phyloP scores from a whole-genome alignment of 30 jellyfish, hydroid and myxozoan species.

The Aurelia coerulea region DNA sequence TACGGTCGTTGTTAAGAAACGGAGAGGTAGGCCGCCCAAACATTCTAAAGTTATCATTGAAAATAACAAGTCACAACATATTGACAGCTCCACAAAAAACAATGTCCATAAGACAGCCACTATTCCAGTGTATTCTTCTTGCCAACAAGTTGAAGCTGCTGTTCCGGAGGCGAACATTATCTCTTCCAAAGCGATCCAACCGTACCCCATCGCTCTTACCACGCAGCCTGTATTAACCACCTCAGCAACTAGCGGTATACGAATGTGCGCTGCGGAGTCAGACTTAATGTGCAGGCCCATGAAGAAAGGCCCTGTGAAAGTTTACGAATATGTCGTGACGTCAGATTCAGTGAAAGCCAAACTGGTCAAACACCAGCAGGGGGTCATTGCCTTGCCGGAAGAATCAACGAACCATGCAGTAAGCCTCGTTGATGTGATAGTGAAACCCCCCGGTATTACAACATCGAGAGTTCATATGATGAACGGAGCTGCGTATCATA shows the following conservation, averaged over 20 bases:
- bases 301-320: slow-evolving; percentile 34
- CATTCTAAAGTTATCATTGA: slow-evolving; percentile 15
- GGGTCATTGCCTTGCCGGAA: slow-evolving; percentile 30
- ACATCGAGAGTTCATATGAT: background rate
- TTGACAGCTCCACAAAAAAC: too few species aligned
- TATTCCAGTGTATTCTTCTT: background rate
- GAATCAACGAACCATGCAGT: background rate
- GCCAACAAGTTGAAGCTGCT: background rate
- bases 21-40: slow-evolving; percentile 74
- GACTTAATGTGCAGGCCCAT: slow-evolving; percentile 14
- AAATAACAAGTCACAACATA: background rate
- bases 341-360: slow-evolving; percentile 50
- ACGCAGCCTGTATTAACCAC: slow-evolving; percentile 2
- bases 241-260: slow-evolving; percentile 10
- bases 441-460: slow-evolving; percentile 7
- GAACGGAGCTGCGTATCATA: background rate
- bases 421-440: background rate
- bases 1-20: background rate
- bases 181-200: background rate
- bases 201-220: background rate
- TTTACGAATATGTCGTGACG: slow-evolving; percentile 45
- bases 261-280: slow-evolving; percentile 45
- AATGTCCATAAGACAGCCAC: too few species aligned
- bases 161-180: background rate
- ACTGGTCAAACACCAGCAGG: slow-evolving; percentile 61